Conservation (phyloP, 2,113 vertebrate species). For the Leptosomus discolor region DNA sequence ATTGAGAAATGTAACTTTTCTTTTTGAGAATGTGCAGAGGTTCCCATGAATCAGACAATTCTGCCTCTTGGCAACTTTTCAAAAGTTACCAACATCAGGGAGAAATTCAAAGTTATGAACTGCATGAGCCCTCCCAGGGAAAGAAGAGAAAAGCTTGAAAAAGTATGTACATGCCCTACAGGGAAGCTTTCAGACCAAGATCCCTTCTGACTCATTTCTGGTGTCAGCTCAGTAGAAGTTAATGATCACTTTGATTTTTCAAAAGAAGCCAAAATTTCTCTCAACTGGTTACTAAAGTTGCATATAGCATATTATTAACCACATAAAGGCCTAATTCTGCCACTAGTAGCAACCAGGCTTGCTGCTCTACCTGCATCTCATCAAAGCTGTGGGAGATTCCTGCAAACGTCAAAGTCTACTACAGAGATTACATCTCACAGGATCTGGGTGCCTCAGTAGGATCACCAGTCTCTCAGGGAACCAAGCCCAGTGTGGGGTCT, state of each 20-base stretch:
- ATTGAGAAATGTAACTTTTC: neutral
- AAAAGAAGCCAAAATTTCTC: neutral
- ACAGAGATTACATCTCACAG: neutral
- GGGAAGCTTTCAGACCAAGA: neutral
- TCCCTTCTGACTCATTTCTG: conserved; percentile 13
- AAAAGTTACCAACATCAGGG: neutral
- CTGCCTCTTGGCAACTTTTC: conserved; percentile 2
- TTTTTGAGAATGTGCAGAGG: neutral
- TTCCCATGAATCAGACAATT: neutral
- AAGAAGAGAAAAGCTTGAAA: neutral
- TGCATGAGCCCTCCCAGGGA: neutral
- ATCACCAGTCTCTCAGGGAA: neutral
- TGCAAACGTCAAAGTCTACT: neutral
- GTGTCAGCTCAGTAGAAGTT: neutral
- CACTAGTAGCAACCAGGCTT: neutral
- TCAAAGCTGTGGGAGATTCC: neutral
- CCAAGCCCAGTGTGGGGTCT: neutral
- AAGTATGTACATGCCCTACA: neutral
- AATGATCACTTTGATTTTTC: conserved; percentile 9
- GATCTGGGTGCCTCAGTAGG: neutral
- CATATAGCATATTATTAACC: neutral
- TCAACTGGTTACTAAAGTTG: neutral
- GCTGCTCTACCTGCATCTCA: neutral
- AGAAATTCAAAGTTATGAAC: conserved; percentile 8
- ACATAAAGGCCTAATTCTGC: neutral